phyloP scores from a whole-genome alignment of 2,113 vertebrate genomes.

The Cathartes aura region DNA sequence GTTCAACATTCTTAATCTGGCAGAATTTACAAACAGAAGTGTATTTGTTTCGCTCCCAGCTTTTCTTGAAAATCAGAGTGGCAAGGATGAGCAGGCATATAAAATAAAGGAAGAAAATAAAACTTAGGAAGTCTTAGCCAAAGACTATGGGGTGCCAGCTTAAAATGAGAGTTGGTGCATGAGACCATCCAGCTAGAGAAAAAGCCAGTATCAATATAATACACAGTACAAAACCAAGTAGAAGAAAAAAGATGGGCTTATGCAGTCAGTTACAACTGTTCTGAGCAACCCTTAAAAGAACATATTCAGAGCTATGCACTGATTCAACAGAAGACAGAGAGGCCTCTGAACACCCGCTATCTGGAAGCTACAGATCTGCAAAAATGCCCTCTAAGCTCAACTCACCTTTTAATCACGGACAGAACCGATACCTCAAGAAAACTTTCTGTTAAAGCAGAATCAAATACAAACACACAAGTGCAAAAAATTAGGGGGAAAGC shows the following conservation, averaged over 20 bases:
- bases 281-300: accelerated
- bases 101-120: not conserved
- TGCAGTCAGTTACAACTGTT: too few species aligned
- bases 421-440: not conserved
- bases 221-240: not conserved
- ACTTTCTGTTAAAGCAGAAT: too few species aligned
- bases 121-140: not conserved
- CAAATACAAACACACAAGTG: too few species aligned
- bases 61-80: not conserved
- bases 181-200: not conserved
- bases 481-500: not conserved
- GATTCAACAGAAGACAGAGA: too few species aligned
- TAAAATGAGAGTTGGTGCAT: not conserved
- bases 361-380: not conserved
- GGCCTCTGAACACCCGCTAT: accelerated
- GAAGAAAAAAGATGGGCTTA: accelerated
- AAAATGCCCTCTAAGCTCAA: not conserved
- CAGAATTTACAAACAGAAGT: not conserved
- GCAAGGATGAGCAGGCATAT: not conserved
- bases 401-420: not conserved
- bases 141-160: accelerated
- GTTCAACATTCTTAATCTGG: not conserved
- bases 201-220: accelerated
- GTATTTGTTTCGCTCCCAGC: not conserved
- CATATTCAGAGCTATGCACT: accelerated